A percentile compares a stretch with the other conserved stretches of the same genome.
phyloP scores from a whole-genome alignment of 2,888 invertebrate genomes.

The Hymenopus coronatus region DNA sequence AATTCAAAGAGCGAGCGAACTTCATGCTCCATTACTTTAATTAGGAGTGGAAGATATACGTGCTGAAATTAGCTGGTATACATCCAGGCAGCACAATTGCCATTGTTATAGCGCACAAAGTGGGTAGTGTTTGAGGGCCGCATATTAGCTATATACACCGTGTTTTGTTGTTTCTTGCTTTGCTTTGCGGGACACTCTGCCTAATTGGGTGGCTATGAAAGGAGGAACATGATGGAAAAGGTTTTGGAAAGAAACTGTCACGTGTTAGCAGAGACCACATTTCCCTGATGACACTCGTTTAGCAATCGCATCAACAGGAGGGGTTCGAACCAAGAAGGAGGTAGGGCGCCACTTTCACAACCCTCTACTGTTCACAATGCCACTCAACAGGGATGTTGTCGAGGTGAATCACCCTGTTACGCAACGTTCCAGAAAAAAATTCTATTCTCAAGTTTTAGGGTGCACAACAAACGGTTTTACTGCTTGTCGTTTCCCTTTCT shows the following conservation, averaged over 20 bases:
- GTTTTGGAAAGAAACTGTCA: neutral
- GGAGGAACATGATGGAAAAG: neutral
- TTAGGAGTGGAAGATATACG: neutral
- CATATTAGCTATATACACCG: neutral
- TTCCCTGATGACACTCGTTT: neutral
- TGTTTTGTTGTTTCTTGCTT: neutral
- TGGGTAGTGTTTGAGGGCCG: neutral
- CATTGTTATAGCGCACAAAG: neutral
- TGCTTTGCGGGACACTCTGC: neutral
- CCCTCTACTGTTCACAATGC: neutral
- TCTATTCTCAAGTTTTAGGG: no score
- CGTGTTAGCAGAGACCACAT: neutral
- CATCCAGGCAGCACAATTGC: neutral
- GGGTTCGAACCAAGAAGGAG: neutral
- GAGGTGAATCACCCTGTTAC: neutral
- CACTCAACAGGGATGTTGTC: neutral
- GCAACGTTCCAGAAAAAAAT: no score
- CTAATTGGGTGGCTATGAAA: neutral
- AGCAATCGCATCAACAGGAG: neutral
- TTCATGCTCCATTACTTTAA: neutral
- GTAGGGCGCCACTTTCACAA: neutral
- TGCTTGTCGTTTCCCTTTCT: no score
- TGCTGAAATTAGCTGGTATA: neutral
- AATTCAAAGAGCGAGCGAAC: neutral
- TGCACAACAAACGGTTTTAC: no score